These are phyloP conservation scores for Erpornis zantholeuca DNA, from an alignment of 2,113 vertebrate species.

Conservation along the genomic window DNA sequence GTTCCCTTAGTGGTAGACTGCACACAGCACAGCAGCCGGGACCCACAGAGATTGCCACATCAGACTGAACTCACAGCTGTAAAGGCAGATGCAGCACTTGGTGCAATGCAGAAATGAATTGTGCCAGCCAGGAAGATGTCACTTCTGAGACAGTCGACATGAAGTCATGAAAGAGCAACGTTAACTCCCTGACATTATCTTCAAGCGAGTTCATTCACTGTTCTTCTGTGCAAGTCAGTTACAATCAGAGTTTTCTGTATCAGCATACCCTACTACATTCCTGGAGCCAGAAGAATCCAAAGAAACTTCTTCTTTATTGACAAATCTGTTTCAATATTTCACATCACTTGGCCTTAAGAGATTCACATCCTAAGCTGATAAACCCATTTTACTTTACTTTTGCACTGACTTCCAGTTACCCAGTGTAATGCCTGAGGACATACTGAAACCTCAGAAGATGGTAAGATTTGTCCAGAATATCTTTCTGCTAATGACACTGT, in stretches of 20 bases:
- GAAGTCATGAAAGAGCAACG: background rate
- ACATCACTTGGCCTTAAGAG: background rate
- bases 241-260: background rate
- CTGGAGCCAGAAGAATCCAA: background rate
- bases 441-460: background rate
- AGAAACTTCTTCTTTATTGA: background rate
- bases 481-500: background rate
- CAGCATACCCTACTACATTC: background rate
- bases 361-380: background rate
- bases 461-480: background rate
- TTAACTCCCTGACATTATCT: background rate
- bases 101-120: conserved; percentile 16
- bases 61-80: background rate
- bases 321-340: conserved; percentile 13
- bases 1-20: background rate
- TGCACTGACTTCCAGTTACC: background rate
- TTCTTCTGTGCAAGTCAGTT: background rate
- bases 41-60: background rate
- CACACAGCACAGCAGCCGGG: background rate
- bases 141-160: background rate
- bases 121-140: background rate
- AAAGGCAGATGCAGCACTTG: background rate
- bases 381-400: conserved; percentile 27
- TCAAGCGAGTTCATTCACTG: background rate
- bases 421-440: background rate